phyloP scores from a whole-genome alignment of 2,797 vertebrate genomes.

The Hephaestus fuliginosus region DNA sequence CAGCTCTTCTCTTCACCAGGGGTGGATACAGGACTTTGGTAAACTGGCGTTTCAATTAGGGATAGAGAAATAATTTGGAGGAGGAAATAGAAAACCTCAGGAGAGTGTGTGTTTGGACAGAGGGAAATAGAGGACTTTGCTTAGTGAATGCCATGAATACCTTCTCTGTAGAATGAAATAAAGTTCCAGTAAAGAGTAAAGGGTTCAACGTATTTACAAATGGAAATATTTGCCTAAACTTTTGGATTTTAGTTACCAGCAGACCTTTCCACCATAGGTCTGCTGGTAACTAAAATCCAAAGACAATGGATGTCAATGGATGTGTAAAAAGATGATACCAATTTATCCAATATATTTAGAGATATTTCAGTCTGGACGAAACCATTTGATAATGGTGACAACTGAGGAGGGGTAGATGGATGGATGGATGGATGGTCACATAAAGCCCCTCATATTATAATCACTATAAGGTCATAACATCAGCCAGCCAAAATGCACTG shows the following conservation, averaged over 20 bases:
- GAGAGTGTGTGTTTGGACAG: neutral
- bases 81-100: neutral
- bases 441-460: too few relatives aligned
- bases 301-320: neutral
- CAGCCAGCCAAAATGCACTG: too few relatives aligned
- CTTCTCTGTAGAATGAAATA: neutral
- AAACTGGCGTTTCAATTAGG: neutral
- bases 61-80: neutral
- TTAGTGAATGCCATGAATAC: neutral
- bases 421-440: too few relatives aligned
- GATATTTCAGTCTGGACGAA: neutral
- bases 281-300: neutral
- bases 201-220: too few relatives aligned
- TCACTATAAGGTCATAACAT: too few relatives aligned
- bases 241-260: too few relatives aligned
- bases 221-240: neutral
- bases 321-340: neutral
- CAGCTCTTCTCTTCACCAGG: neutral
- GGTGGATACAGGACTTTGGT: too few relatives aligned
- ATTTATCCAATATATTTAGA: neutral
- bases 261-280: neutral
- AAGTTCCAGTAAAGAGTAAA: too few relatives aligned
- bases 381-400: too few relatives aligned
- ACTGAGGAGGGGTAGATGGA: too few relatives aligned
- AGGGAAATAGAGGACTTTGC: conserved; percentile 8